phyloP scores from a whole-genome alignment of 1,140 invertebrate species.

The Ylistrum balloti region DNA sequence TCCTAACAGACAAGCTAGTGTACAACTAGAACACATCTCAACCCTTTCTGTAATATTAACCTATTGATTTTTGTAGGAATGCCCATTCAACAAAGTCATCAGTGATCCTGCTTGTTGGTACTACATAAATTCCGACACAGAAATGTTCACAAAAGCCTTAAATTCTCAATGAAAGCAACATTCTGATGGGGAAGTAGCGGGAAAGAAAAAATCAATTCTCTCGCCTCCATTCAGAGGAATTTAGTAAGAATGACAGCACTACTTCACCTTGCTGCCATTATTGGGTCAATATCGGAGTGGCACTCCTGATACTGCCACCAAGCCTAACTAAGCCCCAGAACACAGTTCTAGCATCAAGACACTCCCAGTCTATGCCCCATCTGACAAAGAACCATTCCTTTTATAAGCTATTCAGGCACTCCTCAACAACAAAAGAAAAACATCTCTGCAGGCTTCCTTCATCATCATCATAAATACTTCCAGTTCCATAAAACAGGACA shows the following conservation, averaged over 20 bases:
- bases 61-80: neutral
- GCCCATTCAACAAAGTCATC: neutral
- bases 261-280: neutral
- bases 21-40: too few relatives aligned
- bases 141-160: neutral
- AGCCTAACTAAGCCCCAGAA: too few relatives aligned
- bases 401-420: neutral
- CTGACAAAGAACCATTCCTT: neutral
- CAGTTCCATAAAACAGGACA: too few relatives aligned
- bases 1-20: too few relatives aligned
- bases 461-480: too few relatives aligned
- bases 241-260: neutral
- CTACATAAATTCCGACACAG: slow-evolving; percentile 12
- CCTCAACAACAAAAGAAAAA: too few relatives aligned
- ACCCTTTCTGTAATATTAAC: neutral
- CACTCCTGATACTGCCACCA: neutral
- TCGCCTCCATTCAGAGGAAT: neutral
- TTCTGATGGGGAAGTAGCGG: neutral
- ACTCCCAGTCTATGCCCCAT: neutral
- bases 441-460: too few relatives aligned
- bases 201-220: neutral
- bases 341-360: neutral
- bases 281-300: neutral
- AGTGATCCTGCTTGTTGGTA: neutral
- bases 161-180: neutral